Evolutionary conservation across 2,888 invertebrate species (phyloP).

Genomic region (Pachliopta kotzebuea): DNA sequence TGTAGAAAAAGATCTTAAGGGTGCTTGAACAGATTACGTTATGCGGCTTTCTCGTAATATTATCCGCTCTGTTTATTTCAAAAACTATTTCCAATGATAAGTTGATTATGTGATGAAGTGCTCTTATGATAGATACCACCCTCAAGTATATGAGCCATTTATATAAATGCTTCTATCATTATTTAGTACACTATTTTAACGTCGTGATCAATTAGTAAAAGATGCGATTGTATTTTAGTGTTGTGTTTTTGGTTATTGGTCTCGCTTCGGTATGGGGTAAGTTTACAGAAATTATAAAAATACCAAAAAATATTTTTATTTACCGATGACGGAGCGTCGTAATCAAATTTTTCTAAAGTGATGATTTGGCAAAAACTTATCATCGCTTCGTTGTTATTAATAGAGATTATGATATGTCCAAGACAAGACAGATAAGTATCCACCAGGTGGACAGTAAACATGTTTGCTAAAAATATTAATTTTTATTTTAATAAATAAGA

Average conservation of each 20-base stretch:
- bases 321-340: background rate
- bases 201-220: background rate
- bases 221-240: conserved; percentile 8
- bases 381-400: no score
- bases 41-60: conserved; percentile 3
- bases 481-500: no score
- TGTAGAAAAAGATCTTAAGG: no score
- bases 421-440: no score
- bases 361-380: background rate
- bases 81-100: conserved; percentile 19
- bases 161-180: conserved; percentile 19
- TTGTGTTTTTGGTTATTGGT: background rate
- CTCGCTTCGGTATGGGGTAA: conserved; percentile 17
- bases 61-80: conserved; percentile 12
- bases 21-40: background rate
- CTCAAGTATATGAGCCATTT: conserved; percentile 16
- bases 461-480: no score
- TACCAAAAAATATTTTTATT: background rate
- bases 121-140: conserved; percentile 17
- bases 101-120: conserved; percentile 3
- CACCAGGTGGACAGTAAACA: no score
- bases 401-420: no score
- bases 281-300: background rate
- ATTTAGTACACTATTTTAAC: background rate
- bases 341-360: background rate